Evolutionary conservation across 2,888 invertebrate genomes (phyloP).

Genomic region (Scaeva pyrastri): DNA sequence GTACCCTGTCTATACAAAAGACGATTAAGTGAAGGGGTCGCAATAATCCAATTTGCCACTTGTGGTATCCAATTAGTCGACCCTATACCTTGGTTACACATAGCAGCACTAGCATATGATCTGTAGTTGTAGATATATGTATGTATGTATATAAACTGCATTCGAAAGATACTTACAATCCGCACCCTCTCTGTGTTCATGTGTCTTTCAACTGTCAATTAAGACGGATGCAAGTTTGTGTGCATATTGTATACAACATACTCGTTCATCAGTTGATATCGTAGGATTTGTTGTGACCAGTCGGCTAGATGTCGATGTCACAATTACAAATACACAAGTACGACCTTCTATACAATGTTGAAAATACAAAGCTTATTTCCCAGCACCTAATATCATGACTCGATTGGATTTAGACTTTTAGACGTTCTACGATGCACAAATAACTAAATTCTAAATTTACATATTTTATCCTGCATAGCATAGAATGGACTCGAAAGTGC

Average conservation of each 20-base stretch:
- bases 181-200: conserved; percentile 3
- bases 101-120: conserved; percentile 20
- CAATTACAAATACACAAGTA: conserved; percentile 31
- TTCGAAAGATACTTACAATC: not conserved
- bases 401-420: conserved; percentile 56
- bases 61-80: conserved; percentile 77
- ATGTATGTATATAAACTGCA: not conserved
- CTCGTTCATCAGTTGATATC: no score
- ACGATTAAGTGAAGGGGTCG: conserved; percentile 67
- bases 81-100: conserved; percentile 76
- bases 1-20: conserved; percentile 53
- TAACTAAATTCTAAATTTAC: conserved; percentile 63
- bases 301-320: conserved; percentile 62
- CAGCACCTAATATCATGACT: conserved; percentile 25
- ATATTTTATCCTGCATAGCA: conserved; percentile 19
- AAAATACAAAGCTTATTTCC: conserved; percentile 48
- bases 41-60: conserved; percentile 77
- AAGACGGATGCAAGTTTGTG: no score
- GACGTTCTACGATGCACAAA: conserved; percentile 44
- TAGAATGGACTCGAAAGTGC: not conserved
- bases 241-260: no score
- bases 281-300: conserved; percentile 40
- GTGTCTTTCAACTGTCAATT: conserved; percentile 49
- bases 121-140: conserved; percentile 37
- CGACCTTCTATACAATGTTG: conserved; percentile 40